Conservation (phyloP, 2,888 invertebrate genomes). For the Drosophila demipolita region DNA sequence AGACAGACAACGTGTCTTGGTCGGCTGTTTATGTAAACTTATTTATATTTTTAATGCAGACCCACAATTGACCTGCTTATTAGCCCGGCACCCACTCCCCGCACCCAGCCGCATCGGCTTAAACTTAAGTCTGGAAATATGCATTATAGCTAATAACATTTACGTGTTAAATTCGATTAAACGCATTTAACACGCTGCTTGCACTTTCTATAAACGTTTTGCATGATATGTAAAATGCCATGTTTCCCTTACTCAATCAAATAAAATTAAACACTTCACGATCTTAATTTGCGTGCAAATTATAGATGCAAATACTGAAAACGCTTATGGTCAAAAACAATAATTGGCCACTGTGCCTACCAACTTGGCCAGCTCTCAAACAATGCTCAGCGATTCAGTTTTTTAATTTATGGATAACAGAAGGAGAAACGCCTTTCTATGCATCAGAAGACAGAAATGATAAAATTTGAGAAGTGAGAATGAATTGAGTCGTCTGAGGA, state of each 20-base stretch:
- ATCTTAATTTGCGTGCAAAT: constrained; percentile 59
- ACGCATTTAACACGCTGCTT: constrained; percentile 41
- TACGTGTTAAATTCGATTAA: constrained; percentile 67
- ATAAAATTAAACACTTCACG: constrained; percentile 3
- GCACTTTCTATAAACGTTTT: constrained; percentile 53
- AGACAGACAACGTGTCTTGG: constrained; percentile 7
- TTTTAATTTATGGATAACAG: constrained; percentile 15
- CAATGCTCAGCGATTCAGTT: constrained; percentile 36
- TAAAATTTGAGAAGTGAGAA: background rate
- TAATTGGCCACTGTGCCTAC: constrained; percentile 46
- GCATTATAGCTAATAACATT: constrained; percentile 54
- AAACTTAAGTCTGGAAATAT: constrained; percentile 40
- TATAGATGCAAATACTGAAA: constrained; percentile 62
- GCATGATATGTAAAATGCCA: constrained; percentile 24
- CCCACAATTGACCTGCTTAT: constrained; percentile 75
- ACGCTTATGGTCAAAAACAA: constrained; percentile 42
- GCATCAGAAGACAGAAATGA: background rate
- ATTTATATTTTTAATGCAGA: constrained; percentile 58
- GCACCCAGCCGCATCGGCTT: background rate
- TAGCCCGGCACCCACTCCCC: constrained; percentile 40
- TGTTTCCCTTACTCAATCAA: constrained; percentile 13
- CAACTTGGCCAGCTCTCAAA: constrained; percentile 12
- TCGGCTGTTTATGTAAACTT: constrained; percentile 24
- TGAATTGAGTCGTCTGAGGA: background rate
- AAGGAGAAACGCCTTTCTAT: constrained; percentile 4